Base-by-base conservation (phyloP, 2,888 invertebrate genomes). In the Netelia melanura region DNA sequence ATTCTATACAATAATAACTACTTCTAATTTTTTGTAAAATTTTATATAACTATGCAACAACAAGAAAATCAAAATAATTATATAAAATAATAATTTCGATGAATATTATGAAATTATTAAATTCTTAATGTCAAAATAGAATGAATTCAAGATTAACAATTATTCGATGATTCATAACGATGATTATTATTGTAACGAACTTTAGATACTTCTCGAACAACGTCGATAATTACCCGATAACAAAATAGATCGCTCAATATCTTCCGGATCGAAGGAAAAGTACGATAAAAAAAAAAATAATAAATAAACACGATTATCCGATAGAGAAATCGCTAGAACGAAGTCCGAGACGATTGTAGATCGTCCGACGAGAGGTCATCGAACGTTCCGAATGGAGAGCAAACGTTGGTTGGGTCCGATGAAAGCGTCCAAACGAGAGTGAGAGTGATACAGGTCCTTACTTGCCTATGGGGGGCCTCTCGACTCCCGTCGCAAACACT, bases 361-460 rank as follows among this genome's bases (percentile, higher is more conserved):
- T 76, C 79, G 30, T 30, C 6, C 30, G 5, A 3, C 30, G 30
- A 30, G 5, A 5, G 30, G 30, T 30, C 30, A 30, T 3, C 30
- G 5, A 30, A 30, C 30, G 30, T 30, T 61, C 58, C 68, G 10
- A 61, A 54, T 79, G 82, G 82, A 82, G 82, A 77, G 72, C 75
- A 70, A 71, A 79, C 79, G 64, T 30, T 30, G 10, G 54, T 61
- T 9, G 48, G 61, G 30, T 67, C 64, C 52, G 10, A 67, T 38
- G 70, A 71, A 54, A 67, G 82, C 65, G 44, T 30, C 76, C n/a
- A 10, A 74, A 67, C 48, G 76, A 85, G 72, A 85, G 82, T 82
- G 85, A 85, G 82, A 82, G 85, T 82, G 71, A 75, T 65, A 30
- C 30, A n/a, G 54, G 44, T 61, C 62, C 21, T 30, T 17, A 17